Conservation (phyloP, 2,888 invertebrate genomes). For the Gisinianus flammeolus region DNA sequence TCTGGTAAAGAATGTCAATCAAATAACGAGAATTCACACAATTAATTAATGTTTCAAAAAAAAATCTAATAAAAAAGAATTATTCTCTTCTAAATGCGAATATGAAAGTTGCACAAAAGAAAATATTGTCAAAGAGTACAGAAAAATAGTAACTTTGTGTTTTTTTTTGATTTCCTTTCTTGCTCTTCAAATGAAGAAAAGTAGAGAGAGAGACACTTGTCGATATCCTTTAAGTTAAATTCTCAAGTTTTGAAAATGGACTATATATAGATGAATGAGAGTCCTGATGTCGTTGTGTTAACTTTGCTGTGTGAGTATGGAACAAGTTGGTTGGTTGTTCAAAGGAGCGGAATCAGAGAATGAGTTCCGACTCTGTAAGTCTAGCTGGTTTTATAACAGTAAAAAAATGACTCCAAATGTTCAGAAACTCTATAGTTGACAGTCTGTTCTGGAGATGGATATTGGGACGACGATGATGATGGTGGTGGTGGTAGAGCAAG, state of each 20-base stretch:
- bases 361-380: too few relatives aligned
- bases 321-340: too few relatives aligned
- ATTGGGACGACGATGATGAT: background rate
- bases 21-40: background rate
- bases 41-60: background rate
- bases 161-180: background rate
- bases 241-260: too few relatives aligned
- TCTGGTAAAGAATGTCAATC: slow-evolving; percentile 6
- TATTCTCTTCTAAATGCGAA: background rate
- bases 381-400: too few relatives aligned
- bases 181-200: too few relatives aligned
- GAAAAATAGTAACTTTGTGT: background rate
- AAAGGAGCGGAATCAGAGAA: too few relatives aligned
- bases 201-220: too few relatives aligned
- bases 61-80: background rate
- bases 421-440: background rate
- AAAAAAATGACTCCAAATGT: too few relatives aligned
- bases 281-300: too few relatives aligned
- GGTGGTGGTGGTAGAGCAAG: slow-evolving; percentile 12
- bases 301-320: too few relatives aligned
- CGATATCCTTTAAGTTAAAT: too few relatives aligned
- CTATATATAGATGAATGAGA: too few relatives aligned
- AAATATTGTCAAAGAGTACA: background rate
- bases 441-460: background rate
- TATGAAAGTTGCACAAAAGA: background rate